These are phyloP conservation scores for Penaeus indicus DNA, from an alignment of 1,140 invertebrate genomes.

Conservation along the genomic window DNA sequence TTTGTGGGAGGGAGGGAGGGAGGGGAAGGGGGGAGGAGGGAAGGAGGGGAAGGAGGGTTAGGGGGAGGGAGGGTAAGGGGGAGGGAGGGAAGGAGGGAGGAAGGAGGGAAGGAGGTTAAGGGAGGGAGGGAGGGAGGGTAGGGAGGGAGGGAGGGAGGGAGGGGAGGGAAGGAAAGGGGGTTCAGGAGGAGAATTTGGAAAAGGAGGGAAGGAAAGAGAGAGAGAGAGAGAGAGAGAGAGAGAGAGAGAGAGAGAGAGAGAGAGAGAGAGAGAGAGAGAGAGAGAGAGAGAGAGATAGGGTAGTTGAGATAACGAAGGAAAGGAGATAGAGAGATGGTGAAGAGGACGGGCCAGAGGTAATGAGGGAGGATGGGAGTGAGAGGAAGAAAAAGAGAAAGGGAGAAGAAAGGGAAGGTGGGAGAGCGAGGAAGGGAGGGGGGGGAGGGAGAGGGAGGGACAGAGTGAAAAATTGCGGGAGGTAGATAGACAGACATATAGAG, in stretches of 20 bases:
- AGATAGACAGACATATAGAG: not conserved
- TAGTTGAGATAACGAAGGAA: not conserved
- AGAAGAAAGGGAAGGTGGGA: not conserved
- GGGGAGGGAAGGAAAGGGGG: not conserved
- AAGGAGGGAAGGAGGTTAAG: not conserved
- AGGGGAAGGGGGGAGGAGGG: no score
- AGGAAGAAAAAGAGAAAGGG: not conserved
- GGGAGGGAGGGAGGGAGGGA: not conserved
- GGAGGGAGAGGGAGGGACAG: not conserved
- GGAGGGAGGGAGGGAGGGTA: not conserved
- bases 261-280: no score
- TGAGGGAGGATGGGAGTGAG: no score
- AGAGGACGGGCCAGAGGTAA: not conserved
- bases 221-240: not conserved
- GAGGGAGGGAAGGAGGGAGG: no score
- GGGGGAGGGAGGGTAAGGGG: no score
- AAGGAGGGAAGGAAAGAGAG: no score
- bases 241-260: not conserved
- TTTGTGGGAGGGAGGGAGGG: no score
- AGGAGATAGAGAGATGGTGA: not conserved
- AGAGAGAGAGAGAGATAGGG: not conserved
- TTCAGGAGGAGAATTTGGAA: not conserved
- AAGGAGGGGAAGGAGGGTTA: no score
- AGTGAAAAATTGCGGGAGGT: not conserved
- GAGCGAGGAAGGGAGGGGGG: conserved; percentile 1